phyloP scores from a whole-genome alignment of 2,888 invertebrate species.

The Drosophila gaucha region DNA sequence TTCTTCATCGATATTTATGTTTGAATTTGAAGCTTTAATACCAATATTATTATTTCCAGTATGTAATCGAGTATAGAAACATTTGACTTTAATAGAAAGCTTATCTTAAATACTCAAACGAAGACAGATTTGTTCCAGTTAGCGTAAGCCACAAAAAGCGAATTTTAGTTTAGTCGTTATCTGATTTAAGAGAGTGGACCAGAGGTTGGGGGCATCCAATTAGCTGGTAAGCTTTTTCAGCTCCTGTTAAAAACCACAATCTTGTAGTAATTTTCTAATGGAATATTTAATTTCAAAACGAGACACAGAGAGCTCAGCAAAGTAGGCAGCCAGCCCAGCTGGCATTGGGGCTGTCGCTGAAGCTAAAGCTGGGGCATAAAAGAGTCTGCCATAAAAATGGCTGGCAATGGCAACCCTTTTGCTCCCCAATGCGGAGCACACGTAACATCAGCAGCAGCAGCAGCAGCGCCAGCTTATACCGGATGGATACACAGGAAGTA shows the following conservation, averaged over 20 bases:
- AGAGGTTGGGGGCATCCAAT: conserved; percentile 49
- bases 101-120: background rate
- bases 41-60: no score
- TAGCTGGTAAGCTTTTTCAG: conserved; percentile 48
- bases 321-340: conserved; percentile 33
- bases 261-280: conserved; percentile 83
- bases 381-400: conserved; percentile 64
- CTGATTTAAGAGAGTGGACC: conserved; percentile 10
- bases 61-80: background rate
- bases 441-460: conserved; percentile 26
- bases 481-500: conserved; percentile 79
- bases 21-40: background rate
- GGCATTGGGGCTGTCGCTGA: conserved; percentile 12
- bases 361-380: conserved; percentile 37
- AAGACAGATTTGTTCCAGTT: conserved; percentile 15
- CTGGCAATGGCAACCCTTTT: conserved; percentile 67
- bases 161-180: conserved; percentile 51
- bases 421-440: conserved; percentile 29
- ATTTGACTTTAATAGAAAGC: background rate
- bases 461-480: conserved; percentile 62
- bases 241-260: conserved; percentile 72
- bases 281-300: conserved; percentile 82
- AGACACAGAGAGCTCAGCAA: conserved; percentile 56
- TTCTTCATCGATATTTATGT: no score
- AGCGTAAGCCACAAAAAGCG: conserved; percentile 41